Conservation (phyloP, 2,888 invertebrate species). For the Pheosia tremula region DNA sequence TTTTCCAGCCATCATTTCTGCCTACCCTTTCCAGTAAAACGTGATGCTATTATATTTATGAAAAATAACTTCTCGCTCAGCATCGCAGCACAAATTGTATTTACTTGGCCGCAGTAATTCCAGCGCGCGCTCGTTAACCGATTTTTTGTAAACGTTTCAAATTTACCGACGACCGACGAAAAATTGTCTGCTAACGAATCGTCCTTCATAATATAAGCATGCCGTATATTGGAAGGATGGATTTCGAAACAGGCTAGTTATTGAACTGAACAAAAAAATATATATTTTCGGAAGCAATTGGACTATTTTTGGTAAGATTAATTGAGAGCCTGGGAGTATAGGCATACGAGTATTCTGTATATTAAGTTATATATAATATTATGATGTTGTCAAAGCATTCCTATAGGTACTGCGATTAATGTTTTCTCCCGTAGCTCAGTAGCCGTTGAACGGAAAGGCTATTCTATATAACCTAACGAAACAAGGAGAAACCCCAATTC, state of each 20-base stretch:
- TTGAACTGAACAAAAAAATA: not conserved
- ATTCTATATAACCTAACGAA: no score
- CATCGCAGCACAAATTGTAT: conserved; percentile 26
- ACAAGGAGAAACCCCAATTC: no score
- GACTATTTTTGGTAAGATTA: not conserved
- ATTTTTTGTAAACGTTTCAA: conserved; percentile 40
- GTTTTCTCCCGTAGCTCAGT: no score
- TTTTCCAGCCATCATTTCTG: no score
- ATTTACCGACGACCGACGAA: conserved; percentile 25
- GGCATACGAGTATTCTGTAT: no score
- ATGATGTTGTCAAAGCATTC: no score
- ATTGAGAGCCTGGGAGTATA: not conserved
- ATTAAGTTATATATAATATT: no score
- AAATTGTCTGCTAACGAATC: conserved; percentile 37
- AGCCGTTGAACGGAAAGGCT: no score
- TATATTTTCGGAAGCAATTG: no score
- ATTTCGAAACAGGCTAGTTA: conserved; percentile 11
- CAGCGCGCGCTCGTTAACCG: conserved; percentile 37
- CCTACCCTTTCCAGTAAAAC: no score
- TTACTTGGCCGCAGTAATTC: conserved; percentile 31
- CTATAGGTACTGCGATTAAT: no score
- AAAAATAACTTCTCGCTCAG: not conserved
- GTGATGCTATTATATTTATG: not conserved
- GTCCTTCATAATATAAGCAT: conserved; percentile 29
- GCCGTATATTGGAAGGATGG: conserved; percentile 13